Percentiles rank a stretch among this genome's conserved stretches.
phyloP scores from a whole-genome alignment of 2,113 vertebrate genomes.

The Stictonetta naevosa region DNA sequence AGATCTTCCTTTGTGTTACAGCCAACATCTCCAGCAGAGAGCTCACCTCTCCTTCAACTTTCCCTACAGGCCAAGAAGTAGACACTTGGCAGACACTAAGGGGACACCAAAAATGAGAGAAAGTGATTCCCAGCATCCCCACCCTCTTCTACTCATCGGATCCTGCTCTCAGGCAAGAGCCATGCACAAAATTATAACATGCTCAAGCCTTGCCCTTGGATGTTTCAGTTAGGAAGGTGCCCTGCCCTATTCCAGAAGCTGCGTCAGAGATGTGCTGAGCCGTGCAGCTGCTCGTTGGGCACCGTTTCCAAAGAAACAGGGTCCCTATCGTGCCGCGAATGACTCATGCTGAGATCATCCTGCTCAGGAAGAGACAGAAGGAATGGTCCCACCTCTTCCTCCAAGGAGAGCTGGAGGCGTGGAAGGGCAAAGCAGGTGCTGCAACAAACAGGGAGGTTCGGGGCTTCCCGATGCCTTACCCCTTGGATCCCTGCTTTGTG shows the following conservation, averaged over 20 bases:
- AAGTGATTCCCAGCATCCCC: not conserved
- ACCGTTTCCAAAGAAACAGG: constrained; percentile 49
- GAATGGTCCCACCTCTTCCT: constrained; percentile 21
- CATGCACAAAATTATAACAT: constrained; percentile 21
- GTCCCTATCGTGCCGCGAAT: constrained; percentile 13
- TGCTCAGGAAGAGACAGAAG: constrained; percentile 10
- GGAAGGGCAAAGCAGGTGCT: not conserved
- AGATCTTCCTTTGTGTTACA: not conserved
- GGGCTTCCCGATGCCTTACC: not conserved
- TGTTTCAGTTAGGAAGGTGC: constrained; percentile 57
- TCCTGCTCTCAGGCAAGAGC: not conserved
- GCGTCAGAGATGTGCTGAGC: constrained; percentile 52
- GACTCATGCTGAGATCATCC: constrained; percentile 55
- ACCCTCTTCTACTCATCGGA: constrained; percentile 3
- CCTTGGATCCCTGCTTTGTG: not conserved
- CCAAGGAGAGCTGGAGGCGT: not conserved
- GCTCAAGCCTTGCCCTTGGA: constrained; percentile 64
- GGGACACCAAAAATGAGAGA: not conserved
- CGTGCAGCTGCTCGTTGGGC: constrained; percentile 68
- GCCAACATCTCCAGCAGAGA: not conserved
- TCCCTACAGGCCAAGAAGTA: not conserved
- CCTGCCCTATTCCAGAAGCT: constrained; percentile 68
- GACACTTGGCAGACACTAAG: not conserved
- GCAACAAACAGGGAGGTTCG: not conserved
- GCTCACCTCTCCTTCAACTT: not conserved